Conservation (phyloP, 2,113 vertebrate species). For the Brachypodius melanocephalos region DNA sequence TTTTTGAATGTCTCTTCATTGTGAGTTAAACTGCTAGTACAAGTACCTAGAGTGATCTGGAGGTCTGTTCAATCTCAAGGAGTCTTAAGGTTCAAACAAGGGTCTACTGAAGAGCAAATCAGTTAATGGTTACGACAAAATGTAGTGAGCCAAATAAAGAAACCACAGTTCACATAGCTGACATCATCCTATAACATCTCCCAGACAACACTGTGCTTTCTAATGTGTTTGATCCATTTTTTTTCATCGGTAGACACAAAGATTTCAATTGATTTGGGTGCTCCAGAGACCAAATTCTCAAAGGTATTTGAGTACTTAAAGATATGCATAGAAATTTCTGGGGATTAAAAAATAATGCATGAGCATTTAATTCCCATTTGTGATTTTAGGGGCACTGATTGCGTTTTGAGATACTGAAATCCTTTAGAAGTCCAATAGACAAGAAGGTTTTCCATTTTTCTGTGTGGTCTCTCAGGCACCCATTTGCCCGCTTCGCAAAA, state of each 20-base stretch:
- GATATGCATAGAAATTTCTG: neutral
- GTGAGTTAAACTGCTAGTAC: slow-evolving; percentile 60
- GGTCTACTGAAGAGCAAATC: slow-evolving; percentile 66
- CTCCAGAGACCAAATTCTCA: slow-evolving; percentile 8
- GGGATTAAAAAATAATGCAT: neutral
- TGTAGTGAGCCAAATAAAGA: slow-evolving; percentile 73
- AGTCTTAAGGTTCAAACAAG: slow-evolving; percentile 68
- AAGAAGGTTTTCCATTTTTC: neutral
- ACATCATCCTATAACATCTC: slow-evolving; percentile 75
- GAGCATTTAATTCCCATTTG: neutral
- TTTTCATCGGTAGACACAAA: slow-evolving; percentile 48
- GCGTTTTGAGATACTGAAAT: neutral
- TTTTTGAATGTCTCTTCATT: slow-evolving; percentile 73
- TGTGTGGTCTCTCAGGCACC: neutral
- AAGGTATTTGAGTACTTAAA: slow-evolving; percentile 11
- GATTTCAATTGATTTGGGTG: slow-evolving; percentile 58
- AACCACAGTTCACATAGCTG: slow-evolving; percentile 71
- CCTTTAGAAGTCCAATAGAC: neutral
- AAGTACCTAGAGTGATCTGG: slow-evolving; percentile 70
- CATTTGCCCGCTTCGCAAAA: neutral
- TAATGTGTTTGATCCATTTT: slow-evolving; percentile 41
- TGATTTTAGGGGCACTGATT: neutral
- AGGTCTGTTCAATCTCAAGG: slow-evolving; percentile 74
- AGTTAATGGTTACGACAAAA: slow-evolving; percentile 72
- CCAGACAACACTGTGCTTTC: slow-evolving; percentile 69